phyloP scores from a whole-genome alignment of 1,140 invertebrate species.

The Tetramorium alpestre region DNA sequence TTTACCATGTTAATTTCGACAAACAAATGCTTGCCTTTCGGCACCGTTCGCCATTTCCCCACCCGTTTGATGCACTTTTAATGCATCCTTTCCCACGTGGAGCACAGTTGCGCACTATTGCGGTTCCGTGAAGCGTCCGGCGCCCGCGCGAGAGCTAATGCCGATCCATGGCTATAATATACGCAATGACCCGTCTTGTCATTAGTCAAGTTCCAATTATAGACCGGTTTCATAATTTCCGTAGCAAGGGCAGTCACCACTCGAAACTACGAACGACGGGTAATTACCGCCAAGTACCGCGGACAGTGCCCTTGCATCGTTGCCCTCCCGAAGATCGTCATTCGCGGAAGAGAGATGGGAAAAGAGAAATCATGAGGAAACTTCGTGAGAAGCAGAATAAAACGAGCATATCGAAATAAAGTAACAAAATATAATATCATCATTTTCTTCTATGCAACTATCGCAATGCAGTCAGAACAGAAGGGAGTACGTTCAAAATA shows the following conservation, averaged over 20 bases:
- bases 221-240: slow-evolving; percentile 65
- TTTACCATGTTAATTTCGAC: slow-evolving; percentile 58
- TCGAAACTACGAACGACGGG: slow-evolving; percentile 51
- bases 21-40: slow-evolving; percentile 36
- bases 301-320: slow-evolving; percentile 16
- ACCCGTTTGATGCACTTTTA: slow-evolving; percentile 54
- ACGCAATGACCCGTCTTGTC: slow-evolving; percentile 58
- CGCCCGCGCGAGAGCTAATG: slow-evolving; percentile 43
- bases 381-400: background rate
- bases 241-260: slow-evolving; percentile 55
- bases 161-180: slow-evolving; percentile 52
- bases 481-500: background rate
- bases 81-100: slow-evolving; percentile 55
- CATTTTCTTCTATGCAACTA: background rate
- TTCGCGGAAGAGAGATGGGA: slow-evolving; percentile 15
- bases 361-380: background rate
- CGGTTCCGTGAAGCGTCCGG: slow-evolving; percentile 15
- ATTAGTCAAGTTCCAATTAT: slow-evolving; percentile 67
- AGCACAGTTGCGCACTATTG: slow-evolving; percentile 24
- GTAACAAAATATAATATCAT: background rate
- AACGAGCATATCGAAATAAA: background rate
- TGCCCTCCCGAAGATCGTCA: slow-evolving; percentile 25
- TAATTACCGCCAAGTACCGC: slow-evolving; percentile 37
- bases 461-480: background rate
- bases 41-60: slow-evolving; percentile 14